These are phyloP conservation scores for Trachemys scripta DNA, from an alignment of 2,113 vertebrate species.

Conservation along the genomic window DNA sequence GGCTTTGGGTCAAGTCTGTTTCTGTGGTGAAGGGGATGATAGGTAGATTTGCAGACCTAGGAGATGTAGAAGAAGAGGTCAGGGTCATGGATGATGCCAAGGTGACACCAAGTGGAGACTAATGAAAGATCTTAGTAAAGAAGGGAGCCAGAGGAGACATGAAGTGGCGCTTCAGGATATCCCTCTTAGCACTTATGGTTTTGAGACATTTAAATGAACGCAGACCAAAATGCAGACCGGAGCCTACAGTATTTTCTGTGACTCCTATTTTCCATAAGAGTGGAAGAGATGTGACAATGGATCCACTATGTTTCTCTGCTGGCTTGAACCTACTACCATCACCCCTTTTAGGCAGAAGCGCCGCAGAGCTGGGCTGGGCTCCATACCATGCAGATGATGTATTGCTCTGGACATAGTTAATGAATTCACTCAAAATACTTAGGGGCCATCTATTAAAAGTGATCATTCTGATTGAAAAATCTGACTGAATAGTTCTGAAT, in stretches of 20 bases:
- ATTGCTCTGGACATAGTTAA: neutral
- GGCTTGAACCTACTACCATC: neutral
- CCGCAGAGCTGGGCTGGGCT: neutral
- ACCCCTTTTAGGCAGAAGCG: neutral
- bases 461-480: neutral
- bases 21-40: neutral
- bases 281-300: accelerated
- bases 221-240: neutral
- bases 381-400: neutral
- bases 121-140: neutral
- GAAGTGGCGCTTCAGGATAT: neutral
- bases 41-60: neutral
- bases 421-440: neutral
- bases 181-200: neutral
- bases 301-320: neutral
- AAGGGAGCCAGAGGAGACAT: neutral
- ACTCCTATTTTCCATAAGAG: neutral
- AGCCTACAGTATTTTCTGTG: neutral
- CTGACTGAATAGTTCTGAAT: accelerated
- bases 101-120: neutral
- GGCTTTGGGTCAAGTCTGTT: neutral
- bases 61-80: neutral
- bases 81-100: neutral
- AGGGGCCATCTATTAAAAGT: neutral
- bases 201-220: neutral